Evolutionary conservation across 2,797 vertebrate species (phyloP), one percentile per base, ranked within the genome.

Genomic region (Loriculus beryllinus): DNA sequence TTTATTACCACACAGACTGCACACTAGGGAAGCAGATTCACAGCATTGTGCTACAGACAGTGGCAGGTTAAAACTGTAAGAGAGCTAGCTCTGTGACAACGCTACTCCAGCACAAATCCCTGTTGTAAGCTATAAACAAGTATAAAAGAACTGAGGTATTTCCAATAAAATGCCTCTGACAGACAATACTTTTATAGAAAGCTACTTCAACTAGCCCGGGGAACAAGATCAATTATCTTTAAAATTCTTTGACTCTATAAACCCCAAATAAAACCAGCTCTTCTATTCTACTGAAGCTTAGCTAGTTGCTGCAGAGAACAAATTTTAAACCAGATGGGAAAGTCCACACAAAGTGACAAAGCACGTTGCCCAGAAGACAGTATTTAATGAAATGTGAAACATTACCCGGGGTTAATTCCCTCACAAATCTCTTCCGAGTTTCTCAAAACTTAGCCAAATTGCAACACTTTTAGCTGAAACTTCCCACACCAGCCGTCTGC

Each of bases 401-500:
- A 40, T 82, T 90, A 86, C 35, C 67, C 67, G 40, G 75, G 51
- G 67, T 93, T 93, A 74, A 79, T 47, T 84, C 64, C 37, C 76
- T 74, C 21, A 13, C 81, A 95, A 74, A 92, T 82, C 65, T 83
- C 79, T 88, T 81, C 70, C 3, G 33, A 92, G 60, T 92, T 92
- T 74, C 84, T 82, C 57, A 85, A 91, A 96, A 80, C 84, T 76
- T 77, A 64, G 69, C 60, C 82, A 93, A 92, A 93, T 43, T 87
- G 82, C 68, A 95, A 91, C 57, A 85, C 75, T 71, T 74, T n/a
- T 40, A 95, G 91, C 68, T 94, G 94, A 92, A 89, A 78, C 89
- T 89, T 95, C 92, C 94, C 87, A 95, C 93, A 82, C 56, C 87
- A 95, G 92, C 79, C 87, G 49, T 90, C 91, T 92, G 89, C 91